Evolutionary conservation across 2,888 invertebrate genomes (phyloP).

Genomic region (Harpagoxenus sublaevis): DNA sequence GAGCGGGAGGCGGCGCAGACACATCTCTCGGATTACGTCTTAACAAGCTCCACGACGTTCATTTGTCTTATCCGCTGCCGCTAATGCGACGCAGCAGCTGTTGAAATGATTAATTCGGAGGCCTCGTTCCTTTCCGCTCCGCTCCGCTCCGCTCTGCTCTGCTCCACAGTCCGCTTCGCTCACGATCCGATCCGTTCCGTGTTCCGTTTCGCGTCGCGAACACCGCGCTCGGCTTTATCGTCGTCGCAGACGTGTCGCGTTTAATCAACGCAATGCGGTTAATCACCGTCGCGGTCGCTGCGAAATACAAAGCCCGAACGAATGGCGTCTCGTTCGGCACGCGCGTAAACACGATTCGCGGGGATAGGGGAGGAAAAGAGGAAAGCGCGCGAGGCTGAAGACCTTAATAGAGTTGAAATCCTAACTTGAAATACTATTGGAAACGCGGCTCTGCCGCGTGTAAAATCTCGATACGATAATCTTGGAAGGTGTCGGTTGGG

Average conservation of each 20-base stretch:
- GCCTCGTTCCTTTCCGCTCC: conserved; percentile 42
- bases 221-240: conserved; percentile 51
- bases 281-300: conserved; percentile 60
- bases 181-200: not conserved
- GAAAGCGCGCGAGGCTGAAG: not conserved
- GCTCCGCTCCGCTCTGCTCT: conserved; percentile 56
- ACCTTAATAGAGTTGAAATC: not conserved
- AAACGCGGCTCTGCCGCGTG: too few relatives aligned
- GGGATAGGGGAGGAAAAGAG: not conserved
- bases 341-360: conserved; percentile 12
- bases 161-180: too few relatives aligned
- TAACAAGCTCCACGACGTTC: conserved; percentile 86
- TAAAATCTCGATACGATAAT: conserved; percentile 18
- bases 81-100: conserved; percentile 85
- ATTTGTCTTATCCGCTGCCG: conserved; percentile 86
- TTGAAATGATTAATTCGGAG: conserved; percentile 86
- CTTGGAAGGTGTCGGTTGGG: not conserved
- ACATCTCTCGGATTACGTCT: conserved; percentile 85
- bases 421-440: not conserved
- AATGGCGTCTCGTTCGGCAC: conserved; percentile 17
- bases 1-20: conserved; percentile 79
- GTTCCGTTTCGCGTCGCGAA: conserved; percentile 25
- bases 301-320: conserved; percentile 43
- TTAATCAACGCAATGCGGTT: conserved; percentile 72
- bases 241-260: conserved; percentile 55